Evolutionary conservation across 2,888 invertebrate species (phyloP).

Genomic region (Drosophila neutralis): DNA sequence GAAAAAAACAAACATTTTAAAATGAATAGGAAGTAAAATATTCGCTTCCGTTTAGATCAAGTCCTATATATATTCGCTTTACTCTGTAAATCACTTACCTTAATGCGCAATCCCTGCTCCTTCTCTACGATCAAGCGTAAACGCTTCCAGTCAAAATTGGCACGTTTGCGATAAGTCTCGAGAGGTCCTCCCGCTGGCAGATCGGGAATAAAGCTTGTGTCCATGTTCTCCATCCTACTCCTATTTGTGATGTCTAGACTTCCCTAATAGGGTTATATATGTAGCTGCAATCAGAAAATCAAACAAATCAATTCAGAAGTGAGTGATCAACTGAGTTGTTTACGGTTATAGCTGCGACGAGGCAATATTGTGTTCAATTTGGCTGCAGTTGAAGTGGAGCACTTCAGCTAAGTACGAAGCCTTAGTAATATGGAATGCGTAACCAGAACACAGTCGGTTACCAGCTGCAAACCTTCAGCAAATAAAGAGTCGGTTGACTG

Average conservation of each 20-base stretch:
- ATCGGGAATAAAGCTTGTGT: conserved; percentile 88
- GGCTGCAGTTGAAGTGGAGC: conserved; percentile 30
- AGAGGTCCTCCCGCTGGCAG: conserved; percentile 88
- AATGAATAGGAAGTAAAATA: neutral
- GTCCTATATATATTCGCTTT: neutral
- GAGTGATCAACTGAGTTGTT: conserved; percentile 12
- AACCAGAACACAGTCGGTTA: conserved; percentile 19
- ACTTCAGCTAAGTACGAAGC: conserved; percentile 46
- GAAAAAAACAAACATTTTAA: neutral
- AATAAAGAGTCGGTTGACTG: conserved; percentile 14
- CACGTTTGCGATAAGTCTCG: conserved; percentile 90
- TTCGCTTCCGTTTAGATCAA: neutral
- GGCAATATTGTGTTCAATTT: conserved; percentile 10
- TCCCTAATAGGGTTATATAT: neutral
- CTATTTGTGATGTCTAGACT: neutral
- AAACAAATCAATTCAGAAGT: neutral
- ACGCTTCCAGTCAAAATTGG: conserved; percentile 94
- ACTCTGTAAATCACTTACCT: conserved; percentile 87
- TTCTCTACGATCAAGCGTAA: conserved; percentile 92
- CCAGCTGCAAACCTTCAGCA: conserved; percentile 4
- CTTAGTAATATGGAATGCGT: conserved; percentile 31
- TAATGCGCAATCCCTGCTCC: conserved; percentile 90
- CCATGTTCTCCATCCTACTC: conserved; percentile 75
- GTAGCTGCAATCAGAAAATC: conserved; percentile 9
- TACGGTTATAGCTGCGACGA: conserved; percentile 2